These are phyloP conservation scores for Physella acuta DNA, from an alignment of 1,140 invertebrate genomes.

Conservation along the genomic window DNA sequence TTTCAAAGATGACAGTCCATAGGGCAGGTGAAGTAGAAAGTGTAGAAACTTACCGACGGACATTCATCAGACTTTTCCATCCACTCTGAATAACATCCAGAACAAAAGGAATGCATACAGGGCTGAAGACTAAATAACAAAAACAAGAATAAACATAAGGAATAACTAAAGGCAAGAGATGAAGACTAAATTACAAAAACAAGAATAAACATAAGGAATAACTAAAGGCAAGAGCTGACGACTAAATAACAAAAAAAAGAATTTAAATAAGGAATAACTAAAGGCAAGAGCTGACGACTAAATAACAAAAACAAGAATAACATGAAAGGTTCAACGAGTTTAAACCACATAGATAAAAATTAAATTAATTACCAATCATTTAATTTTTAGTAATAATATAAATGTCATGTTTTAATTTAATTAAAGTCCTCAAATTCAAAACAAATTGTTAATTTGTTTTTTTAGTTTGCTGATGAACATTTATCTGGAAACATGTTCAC, in stretches of 20 bases:
- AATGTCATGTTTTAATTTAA: too few relatives aligned
- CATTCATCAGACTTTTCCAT: constrained; percentile 55
- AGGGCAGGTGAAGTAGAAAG: too few relatives aligned
- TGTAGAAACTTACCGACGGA: constrained; percentile 56
- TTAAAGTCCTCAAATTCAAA: too few relatives aligned
- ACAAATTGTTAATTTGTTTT: too few relatives aligned
- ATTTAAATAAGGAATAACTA: constrained; percentile 54
- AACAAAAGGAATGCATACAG: constrained; percentile 57
- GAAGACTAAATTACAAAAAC: constrained; percentile 42
- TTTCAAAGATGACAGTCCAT: too few relatives aligned
- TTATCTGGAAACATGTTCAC: too few relatives aligned
- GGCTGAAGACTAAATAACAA: constrained; percentile 51
- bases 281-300: constrained; percentile 54
- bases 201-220: constrained; percentile 51
- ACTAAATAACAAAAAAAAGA: constrained; percentile 34
- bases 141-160: constrained; percentile 43
- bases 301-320: constrained; percentile 9
- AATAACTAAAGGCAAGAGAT: constrained; percentile 54
- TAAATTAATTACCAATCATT: too few relatives aligned
- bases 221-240: constrained; percentile 53
- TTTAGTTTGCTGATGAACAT: too few relatives aligned
- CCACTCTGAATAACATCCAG: constrained; percentile 58
- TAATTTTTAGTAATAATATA: too few relatives aligned
- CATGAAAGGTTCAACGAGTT: too few relatives aligned
- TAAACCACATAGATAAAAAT: too few relatives aligned